Base-by-base conservation (phyloP, 2,888 invertebrate genomes). In the Zygogramma bicolorata region DNA sequence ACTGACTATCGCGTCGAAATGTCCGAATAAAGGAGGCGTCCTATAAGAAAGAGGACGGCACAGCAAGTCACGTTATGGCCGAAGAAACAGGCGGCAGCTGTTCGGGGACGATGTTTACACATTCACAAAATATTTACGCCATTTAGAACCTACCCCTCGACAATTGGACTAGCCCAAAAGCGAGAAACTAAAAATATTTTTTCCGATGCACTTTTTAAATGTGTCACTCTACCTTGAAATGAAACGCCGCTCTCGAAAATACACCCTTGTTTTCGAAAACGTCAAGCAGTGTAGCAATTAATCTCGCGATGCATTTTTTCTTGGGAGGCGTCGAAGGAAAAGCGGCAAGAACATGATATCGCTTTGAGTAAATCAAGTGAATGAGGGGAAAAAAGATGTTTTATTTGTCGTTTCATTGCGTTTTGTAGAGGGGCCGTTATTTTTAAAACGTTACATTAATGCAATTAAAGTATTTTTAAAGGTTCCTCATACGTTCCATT, bases 371-470 rank as follows among this genome's bases (percentile, higher is more conserved):
- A 40, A 69, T 69, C 69, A 69, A 69, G 42, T 69, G 65, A 69
- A 69, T 69, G 69, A 65, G 69, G 69, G 58, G 53, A 27, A 57
- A 63, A 58, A 38, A 70, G 59, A 49, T 65, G 65, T 58, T 58
- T 70, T 70, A 70, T 70, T 70, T 70, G 70, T 70, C 40, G 65
- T 65, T 46, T 59, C 59, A 38, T 70, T 69, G 46, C 46, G 46
- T 10, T 20, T 46, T 20, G 18, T 8, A 20, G 34, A 59, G 49
- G 53, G 53, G 22, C 5, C n/a, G 53, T 60, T 67, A 67, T 67
- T 67, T 67, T 67, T 67, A 60, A 67, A 42, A 7, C 31, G 31
- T 34, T 18, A 22, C 46, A 60, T 59, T 53, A 59, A 60, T 60
- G 59, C 42, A 66, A 58, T 58, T 57, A 40, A 40, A 40, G 38